phyloP scores from a whole-genome alignment of 2,888 invertebrate species.

The Galerucella calmariensis region DNA sequence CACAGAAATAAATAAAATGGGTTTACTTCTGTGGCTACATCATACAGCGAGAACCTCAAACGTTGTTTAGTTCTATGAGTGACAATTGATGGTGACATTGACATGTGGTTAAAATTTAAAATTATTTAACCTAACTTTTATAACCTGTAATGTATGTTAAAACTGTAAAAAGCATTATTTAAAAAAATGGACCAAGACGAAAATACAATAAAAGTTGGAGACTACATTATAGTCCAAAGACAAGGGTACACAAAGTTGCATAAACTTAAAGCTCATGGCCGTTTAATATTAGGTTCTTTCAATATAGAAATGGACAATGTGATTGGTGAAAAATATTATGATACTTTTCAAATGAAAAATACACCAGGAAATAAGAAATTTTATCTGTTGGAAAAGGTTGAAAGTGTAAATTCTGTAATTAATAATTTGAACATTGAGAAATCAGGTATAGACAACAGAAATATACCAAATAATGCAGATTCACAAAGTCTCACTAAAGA shows the following conservation, averaged over 20 bases:
- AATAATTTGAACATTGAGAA: slow-evolving; percentile 72
- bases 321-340: slow-evolving; percentile 76
- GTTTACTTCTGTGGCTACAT: too few relatives aligned
- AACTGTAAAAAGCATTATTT: background rate
- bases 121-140: slow-evolving; percentile 23
- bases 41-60: too few relatives aligned
- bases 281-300: slow-evolving; percentile 76
- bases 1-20: too few relatives aligned
- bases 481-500: slow-evolving; percentile 87
- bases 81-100: background rate
- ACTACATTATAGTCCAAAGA: slow-evolving; percentile 81
- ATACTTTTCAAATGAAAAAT: slow-evolving; percentile 80
- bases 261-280: slow-evolving; percentile 74
- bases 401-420: slow-evolving; percentile 69
- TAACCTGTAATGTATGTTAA: slow-evolving; percentile 8
- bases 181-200: slow-evolving; percentile 41
- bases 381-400: slow-evolving; percentile 68
- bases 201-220: slow-evolving; percentile 71
- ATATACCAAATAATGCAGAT: slow-evolving; percentile 80
- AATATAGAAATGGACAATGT: slow-evolving; percentile 75
- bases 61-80: background rate
- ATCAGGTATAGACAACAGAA: slow-evolving; percentile 85
- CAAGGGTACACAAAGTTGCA: slow-evolving; percentile 83
- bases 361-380: slow-evolving; percentile 68
- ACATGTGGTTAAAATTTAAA: background rate